Base-by-base conservation (phyloP, 2,797 vertebrate genomes). In the Diplodus sargus region DNA sequence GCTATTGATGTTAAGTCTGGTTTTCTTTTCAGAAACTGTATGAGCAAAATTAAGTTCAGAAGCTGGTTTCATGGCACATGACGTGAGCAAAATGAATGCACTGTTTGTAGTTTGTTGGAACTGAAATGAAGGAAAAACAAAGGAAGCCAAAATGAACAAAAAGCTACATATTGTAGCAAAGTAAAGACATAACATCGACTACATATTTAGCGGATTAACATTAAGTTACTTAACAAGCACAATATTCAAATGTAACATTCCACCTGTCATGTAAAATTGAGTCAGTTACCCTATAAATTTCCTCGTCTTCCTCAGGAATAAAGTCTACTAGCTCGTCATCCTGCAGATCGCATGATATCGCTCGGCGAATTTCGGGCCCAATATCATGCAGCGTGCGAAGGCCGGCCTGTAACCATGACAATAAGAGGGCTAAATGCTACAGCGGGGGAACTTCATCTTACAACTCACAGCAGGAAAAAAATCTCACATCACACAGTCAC, bases 361-460 rank as follows among this genome's bases (percentile, higher is more conserved):
- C 98, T 93, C 98, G 96, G 83, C 98, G 97, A 92, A 99, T 99
- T 97, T 99, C 98, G 73, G 98, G 98, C 92, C 98, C 98, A 90
- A 99, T 99, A 95, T 99, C 98, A 95, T 99, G 98, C 93, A 99
- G 97, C 74, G 98, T 99, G 94, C 98, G 98, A 93, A 99, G 96
- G 92, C 98, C 98, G 88, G 98, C 98, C 98, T 99, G 96, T 91
- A 97, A 96, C 94, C 96, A 96, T 94, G 94, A 95, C 91, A 95
- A 95, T 72, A 93, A 90, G 62, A 91, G 73, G 85, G 76, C 93
- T 93, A 91, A 94, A 86, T 71, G 22, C 92, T 88, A 61, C 60
- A 79, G 84, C 72, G 61, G 68, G 39, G 82, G 73, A 85, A 73
- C 85, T 91, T 87, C 76, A 85, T 86, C 84, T 91, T 51, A 89